Evolutionary conservation across 2,888 invertebrate species (phyloP), one percentile per base, ranked within the genome.

Genomic region (Leucoma salicis): DNA sequence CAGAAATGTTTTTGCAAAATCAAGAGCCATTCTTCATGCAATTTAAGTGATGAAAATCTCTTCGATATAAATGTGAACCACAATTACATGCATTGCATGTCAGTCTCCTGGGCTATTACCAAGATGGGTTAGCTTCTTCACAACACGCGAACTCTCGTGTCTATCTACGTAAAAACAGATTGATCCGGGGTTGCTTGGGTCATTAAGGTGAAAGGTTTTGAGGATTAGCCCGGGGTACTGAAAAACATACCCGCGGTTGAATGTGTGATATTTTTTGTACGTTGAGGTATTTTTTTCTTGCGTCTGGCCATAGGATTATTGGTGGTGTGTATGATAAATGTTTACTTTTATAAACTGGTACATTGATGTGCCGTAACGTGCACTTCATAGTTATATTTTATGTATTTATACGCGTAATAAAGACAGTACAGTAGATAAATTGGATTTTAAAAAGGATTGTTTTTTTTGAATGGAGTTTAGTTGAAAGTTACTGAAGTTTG

Each of bases 71-170:
- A 44, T 29, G 27, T 31, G 21, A 28, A 12, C n/a, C 3, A 14
- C 39, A 44, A 45, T 45, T 40, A 36, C 39, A 64, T 36, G 58
- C 53, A 49, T 63, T 36, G 57, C 60, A 49, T 56, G 53, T 35
- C 45, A 33, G 36, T 52, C 53, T 49, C 47, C 33, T 2, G 35
- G 35, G 25, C 46, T 45, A 59, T 63, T 63, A 63, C 45, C 16
- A 42, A 57, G 55, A 54, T 53, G 45, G 48, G 35, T 46, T 55
- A 42, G 51, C 60, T 60, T 63, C 58, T 62, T 51, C 25, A 24
- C 40, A 49, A 55, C 66, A 67, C 67, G 66, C 63, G 33, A 67
- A 35, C 54, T 62, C 62, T 65, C 65, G 60, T 66, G 66, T 28
- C 14, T 36, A 40, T 40, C 37, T 46, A 54, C 54, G 56, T 63